Base-by-base conservation (phyloP, 2,888 invertebrate genomes). In the Mythimna pallens region DNA sequence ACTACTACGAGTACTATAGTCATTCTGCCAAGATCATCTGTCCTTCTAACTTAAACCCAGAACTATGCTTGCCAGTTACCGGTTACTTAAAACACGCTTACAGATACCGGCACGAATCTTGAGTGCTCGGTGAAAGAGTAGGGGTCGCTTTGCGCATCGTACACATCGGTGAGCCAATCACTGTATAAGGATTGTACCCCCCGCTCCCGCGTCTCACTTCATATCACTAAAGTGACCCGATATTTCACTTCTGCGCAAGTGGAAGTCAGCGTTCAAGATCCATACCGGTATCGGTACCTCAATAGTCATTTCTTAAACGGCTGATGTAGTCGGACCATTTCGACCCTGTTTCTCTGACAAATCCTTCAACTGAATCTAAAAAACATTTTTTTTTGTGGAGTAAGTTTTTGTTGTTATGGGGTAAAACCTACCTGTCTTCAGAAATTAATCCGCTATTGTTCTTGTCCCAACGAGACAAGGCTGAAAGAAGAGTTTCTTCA, bases 401-500 rank as follows among this genome's bases (percentile, higher is more conserved):
- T n/a, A n/a, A n/a, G 10, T 1, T 4, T 30, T 14, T 9, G 0
- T 57, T 64, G 9, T n/a, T 14, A 30, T 22, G 0, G 3, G 3
- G 5, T 25, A n/a, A 52, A 52, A 36, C 25, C 14, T 92, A 97
- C 97, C 96, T 97, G 85, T 97, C 97, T 87, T 97, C 97, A 17
- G 97, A 97, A 71, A 97, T 97, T 68, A 96, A 95, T 79, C 97
- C 97, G 6, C 97, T 96, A 81, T 97, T 97, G 73, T 97, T 95
- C 63, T 94, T 94, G 86, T 97, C 97, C 97, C 97, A 97, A 69
- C 97, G 97, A 62, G 97, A 97, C 80, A 97, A 93, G 0, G 97
- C 97, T 54, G 97, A 96, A 6, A 97, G 91, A 43, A 97, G 92
- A 2, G 97, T 97, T 83, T 97, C 97, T 87, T 97, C 97, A 0